phyloP scores from a whole-genome alignment of 1,140 invertebrate genomes.

The Propsilocerus akamusi region DNA sequence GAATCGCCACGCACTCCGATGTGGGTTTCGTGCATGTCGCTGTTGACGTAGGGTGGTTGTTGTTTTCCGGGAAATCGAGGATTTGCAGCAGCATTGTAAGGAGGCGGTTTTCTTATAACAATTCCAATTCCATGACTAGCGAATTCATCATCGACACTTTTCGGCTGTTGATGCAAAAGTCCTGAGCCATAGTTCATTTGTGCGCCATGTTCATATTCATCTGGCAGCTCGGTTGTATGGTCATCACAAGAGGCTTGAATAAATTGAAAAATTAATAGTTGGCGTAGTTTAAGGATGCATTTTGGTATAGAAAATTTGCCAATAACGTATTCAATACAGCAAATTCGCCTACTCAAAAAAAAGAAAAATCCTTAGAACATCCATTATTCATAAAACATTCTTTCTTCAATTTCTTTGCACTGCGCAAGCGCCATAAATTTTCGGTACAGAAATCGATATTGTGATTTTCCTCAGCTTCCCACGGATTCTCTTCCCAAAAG shows the following conservation, averaged over 20 bases:
- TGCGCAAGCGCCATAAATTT: neutral
- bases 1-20: too few relatives aligned
- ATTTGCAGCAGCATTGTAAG: too few relatives aligned
- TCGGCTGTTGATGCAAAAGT: too few relatives aligned
- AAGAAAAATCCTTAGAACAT: too few relatives aligned
- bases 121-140: too few relatives aligned
- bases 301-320: too few relatives aligned
- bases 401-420: neutral
- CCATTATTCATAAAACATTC: slow-evolving; percentile 2
- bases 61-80: too few relatives aligned
- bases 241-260: neutral
- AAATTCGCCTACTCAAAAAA: neutral
- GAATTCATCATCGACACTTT: too few relatives aligned
- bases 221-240: neutral
- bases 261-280: neutral
- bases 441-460: neutral
- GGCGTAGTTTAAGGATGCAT: neutral
- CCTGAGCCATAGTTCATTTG: neutral
- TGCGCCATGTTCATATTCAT: neutral
- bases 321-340: too few relatives aligned
- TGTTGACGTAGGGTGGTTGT: too few relatives aligned
- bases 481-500: neutral
- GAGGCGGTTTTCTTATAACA: too few relatives aligned
- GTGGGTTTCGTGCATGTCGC: too few relatives aligned
- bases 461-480: neutral